A percentile compares a stretch with the other conserved stretches of the same genome.
Conservation (phyloP, 2,797 vertebrate genomes). For the Onychomys arenicola region DNA sequence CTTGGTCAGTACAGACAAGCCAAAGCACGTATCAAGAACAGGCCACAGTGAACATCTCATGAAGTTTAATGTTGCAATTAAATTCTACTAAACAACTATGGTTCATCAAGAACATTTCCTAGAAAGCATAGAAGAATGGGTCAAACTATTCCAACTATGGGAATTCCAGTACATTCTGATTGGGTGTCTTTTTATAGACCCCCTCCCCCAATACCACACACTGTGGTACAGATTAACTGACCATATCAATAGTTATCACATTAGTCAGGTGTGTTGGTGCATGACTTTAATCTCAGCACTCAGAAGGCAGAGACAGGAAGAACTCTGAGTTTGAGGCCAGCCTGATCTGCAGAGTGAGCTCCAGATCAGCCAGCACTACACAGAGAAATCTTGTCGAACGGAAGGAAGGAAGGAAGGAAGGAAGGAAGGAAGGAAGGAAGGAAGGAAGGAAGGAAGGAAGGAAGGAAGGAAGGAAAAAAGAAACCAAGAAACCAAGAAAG, state of each 20-base stretch:
- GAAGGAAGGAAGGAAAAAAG: too few relatives aligned
- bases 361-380: background rate
- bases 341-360: background rate
- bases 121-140: background rate
- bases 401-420: too few relatives aligned
- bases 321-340: background rate
- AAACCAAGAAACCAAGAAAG: too few relatives aligned
- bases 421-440: too few relatives aligned
- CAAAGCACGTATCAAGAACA: conserved; percentile 17
- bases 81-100: conserved; percentile 27
- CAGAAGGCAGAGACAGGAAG: background rate
- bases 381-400: background rate
- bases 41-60: background rate
- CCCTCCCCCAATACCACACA: background rate
- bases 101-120: conserved; percentile 2
- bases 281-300: background rate
- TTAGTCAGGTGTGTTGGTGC: background rate
- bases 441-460: too few relatives aligned
- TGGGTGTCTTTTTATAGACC: background rate
- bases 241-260: background rate
- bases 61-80: conserved; percentile 45
- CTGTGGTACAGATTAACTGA: background rate
- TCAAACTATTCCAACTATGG: background rate
- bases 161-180: background rate
- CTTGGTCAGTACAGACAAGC: conserved; percentile 15